phyloP scores from a whole-genome alignment of 37 sponge, comb jelly and placozoan species.

The Theonella swinhoei region DNA sequence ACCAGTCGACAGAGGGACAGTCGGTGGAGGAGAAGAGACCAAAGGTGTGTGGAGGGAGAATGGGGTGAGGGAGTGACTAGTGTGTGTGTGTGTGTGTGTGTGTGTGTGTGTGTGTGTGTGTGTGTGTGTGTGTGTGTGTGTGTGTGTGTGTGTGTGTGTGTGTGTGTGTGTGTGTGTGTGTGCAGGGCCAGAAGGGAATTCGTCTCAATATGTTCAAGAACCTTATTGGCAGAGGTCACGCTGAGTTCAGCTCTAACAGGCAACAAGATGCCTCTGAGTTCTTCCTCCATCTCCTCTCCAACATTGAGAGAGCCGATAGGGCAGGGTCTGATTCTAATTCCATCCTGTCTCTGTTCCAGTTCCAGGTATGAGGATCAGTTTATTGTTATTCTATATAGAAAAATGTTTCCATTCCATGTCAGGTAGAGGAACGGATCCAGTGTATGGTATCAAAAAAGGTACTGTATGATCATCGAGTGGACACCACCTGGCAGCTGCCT shows the following conservation, averaged over 20 bases:
- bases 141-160: too few species aligned
- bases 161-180: too few species aligned
- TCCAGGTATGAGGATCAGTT: constrained; percentile 65
- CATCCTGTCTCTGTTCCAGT: constrained; percentile 48
- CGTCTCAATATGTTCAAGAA: constrained; percentile 75
- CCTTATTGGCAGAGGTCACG: constrained; percentile 84
- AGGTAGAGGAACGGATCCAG: constrained; percentile 84
- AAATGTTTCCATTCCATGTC: not conserved
- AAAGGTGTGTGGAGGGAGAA: not conserved
- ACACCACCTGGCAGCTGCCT: constrained; percentile 62
- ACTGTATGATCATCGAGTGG: constrained; percentile 66
- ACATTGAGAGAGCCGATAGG: constrained; percentile 62
- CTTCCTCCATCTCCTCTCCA: constrained; percentile 74
- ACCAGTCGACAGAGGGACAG: not conserved
- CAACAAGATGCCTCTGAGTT: constrained; percentile 94
- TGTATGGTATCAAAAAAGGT: constrained; percentile 76
- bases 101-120: too few species aligned
- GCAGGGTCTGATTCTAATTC: not conserved
- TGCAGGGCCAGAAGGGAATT: constrained; percentile 64
- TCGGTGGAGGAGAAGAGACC: constrained; percentile 27
- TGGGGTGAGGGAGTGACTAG: too few species aligned
- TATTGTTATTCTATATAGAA: too few species aligned
- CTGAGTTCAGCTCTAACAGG: constrained; percentile 82
- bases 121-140: too few species aligned
- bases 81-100: not conserved